Percentiles rank a stretch among this genome's conserved stretches.
These are phyloP conservation scores for Harpalus rufipes DNA, from an alignment of 2,888 invertebrate genomes.

Conservation along the genomic window DNA sequence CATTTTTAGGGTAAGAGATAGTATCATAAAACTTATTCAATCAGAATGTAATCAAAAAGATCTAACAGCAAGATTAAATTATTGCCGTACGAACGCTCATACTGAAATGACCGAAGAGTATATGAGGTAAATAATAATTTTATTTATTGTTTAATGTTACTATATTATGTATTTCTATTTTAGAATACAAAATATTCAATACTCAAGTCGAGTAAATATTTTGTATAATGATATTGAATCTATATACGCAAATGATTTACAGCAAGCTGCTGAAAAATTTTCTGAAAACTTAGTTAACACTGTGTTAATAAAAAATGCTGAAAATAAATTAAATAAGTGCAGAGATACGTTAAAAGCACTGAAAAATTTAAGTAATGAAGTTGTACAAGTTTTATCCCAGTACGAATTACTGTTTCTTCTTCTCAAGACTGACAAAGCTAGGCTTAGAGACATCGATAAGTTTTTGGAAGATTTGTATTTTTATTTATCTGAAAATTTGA, in stretches of 20 bases:
- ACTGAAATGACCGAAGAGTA: conserved; percentile 36
- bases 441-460: conserved; percentile 39
- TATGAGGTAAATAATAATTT: conserved; percentile 18
- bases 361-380: conserved; percentile 41
- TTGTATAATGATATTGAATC: conserved; percentile 45
- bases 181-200: conserved; percentile 55
- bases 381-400: conserved; percentile 27
- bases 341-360: conserved; percentile 49
- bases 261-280: conserved; percentile 39
- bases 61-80: conserved; percentile 36
- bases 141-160: not conserved
- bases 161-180: conserved; percentile 11
- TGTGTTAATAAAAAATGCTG: conserved; percentile 54
- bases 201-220: conserved; percentile 48
- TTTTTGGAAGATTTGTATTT: conserved; percentile 59
- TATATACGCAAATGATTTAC: conserved; percentile 45
- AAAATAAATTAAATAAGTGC: conserved; percentile 51
- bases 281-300: conserved; percentile 47
- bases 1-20: conserved; percentile 47
- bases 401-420: conserved; percentile 35
- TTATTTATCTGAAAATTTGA: conserved; percentile 36
- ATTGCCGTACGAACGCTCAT: conserved; percentile 32
- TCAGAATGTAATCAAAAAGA: conserved; percentile 57
- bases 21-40: conserved; percentile 42
- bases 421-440: conserved; percentile 53